Base-by-base conservation (phyloP, 1,140 invertebrate species). In the Nautilus pompilius region DNA sequence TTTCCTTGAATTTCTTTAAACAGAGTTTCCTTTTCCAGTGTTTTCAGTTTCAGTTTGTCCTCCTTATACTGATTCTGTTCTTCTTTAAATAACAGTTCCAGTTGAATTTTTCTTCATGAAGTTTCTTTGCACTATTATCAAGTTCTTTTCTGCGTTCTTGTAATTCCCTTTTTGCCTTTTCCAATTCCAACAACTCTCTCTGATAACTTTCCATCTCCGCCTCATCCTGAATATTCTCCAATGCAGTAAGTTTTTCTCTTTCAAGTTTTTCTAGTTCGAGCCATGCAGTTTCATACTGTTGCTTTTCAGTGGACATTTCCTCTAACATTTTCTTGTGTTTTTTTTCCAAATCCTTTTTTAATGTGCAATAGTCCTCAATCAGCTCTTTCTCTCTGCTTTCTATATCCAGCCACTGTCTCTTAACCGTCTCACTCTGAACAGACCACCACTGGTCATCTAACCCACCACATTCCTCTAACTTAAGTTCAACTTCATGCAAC, bases 261-360 rank as follows among this genome's bases (percentile, higher is more conserved):
- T 78, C 73, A 49, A 73, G 66, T 22, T 78, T 71, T 17, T 54
- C 62, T 5, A 78, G 61, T 64, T 78, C 76, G 41, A 69, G 62
- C 74, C 75, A 76, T 13, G 76, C 76, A 30, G 73, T 75, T 57
- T 78, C 76, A 17, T 76, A 71, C 22, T 60, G 60, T 22, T 67
- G 49, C 58, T 74, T 75, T 41, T 73, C 69, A 29, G 62, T 61
- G 53, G 69, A 60, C 48, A 76, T 67, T 28, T 63, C 63, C 32
- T 76, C 73, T 13, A 76, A 53, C 34, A 64, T 51, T 6, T 49
- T 33, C 36, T 74, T 68, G 72, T 74, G 75, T 48, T 62, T 56
- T 24, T 57, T 61, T 26, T 68, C 72, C 62, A 70, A 72, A 28
- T 65, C 65, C 54, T 65, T 63, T 41, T 68, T 61, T 13, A 53